Conservation (phyloP, 2,113 vertebrate species). For the Pachypanchax playfairii region DNA sequence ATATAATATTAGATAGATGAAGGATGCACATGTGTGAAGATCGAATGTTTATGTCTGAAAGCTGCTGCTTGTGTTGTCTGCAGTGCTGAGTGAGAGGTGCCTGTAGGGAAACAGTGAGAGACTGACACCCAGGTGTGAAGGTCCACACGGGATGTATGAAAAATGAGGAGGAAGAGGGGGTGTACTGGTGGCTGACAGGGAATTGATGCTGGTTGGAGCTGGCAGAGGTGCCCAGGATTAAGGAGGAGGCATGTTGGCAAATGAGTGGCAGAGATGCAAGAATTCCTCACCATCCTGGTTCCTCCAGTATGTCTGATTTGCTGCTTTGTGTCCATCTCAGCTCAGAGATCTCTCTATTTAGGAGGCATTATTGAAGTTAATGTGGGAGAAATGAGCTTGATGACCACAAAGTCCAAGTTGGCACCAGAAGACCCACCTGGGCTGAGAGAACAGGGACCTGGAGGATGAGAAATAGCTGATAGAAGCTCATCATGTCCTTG, state of each 20-base stretch:
- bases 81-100: constrained; percentile 32
- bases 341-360: constrained; percentile 72
- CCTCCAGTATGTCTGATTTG: neutral
- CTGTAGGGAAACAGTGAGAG: constrained; percentile 41
- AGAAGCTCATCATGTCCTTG: constrained; percentile 69
- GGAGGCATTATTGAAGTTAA: constrained; percentile 73
- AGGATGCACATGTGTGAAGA: too few species aligned
- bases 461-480: constrained; percentile 61
- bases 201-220: constrained; percentile 50
- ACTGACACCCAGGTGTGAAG: constrained; percentile 72
- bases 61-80: constrained; percentile 56
- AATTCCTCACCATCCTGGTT: constrained; percentile 29
- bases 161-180: constrained; percentile 44
- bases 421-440: constrained; percentile 39
- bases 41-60: neutral
- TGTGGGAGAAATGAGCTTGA: constrained; percentile 67
- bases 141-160: constrained; percentile 66
- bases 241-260: constrained; percentile 57
- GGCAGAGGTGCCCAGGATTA: constrained; percentile 60
- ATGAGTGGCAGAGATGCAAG: constrained; percentile 13
- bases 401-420: constrained; percentile 69
- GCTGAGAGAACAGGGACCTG: constrained; percentile 46
- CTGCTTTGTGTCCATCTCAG: constrained; percentile 49
- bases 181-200: constrained; percentile 40
- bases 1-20: constrained; percentile 21